phyloP scores from a whole-genome alignment of 1,140 invertebrate genomes.

The Mizuhopecten yessoensis region DNA sequence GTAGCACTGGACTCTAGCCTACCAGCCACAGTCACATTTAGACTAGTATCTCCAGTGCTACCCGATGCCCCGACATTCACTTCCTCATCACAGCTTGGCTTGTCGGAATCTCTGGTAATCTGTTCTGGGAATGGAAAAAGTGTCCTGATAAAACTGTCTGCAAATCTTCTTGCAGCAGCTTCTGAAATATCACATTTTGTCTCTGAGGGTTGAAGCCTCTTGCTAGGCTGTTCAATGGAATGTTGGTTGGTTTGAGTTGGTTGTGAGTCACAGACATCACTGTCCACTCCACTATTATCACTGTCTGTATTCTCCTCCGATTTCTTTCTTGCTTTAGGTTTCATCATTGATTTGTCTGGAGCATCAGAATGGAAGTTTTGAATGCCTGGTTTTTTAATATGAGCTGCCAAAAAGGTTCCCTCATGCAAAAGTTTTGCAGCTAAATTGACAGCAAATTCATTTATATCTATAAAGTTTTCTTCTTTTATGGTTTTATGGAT shows the following conservation, averaged over 20 bases:
- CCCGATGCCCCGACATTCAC: background rate
- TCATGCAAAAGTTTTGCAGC: conserved; percentile 69
- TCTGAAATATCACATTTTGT: conserved; percentile 40
- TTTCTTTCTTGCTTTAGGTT: conserved; percentile 59
- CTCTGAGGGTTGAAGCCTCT: background rate
- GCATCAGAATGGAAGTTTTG: conserved; percentile 59
- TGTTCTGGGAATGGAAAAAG: conserved; percentile 46
- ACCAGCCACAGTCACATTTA: background rate
- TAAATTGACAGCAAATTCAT: conserved; percentile 74
- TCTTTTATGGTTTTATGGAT: conserved; percentile 78
- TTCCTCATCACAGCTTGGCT: conserved; percentile 39
- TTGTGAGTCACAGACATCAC: background rate
- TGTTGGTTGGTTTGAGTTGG: background rate
- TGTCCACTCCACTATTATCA: background rate
- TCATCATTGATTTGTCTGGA: conserved; percentile 55
- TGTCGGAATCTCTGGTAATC: conserved; percentile 47
- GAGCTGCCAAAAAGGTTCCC: conserved; percentile 65
- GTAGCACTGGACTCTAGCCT: background rate
- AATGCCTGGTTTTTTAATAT: conserved; percentile 59
- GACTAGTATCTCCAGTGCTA: background rate
- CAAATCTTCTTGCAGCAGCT: conserved; percentile 53
- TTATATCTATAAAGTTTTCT: conserved; percentile 66
- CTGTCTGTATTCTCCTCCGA: background rate
- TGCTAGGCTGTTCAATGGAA: background rate
- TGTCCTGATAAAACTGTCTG: conserved; percentile 48